phyloP scores from a whole-genome alignment of 2,888 invertebrate species.

The Crioceris asparagi region DNA sequence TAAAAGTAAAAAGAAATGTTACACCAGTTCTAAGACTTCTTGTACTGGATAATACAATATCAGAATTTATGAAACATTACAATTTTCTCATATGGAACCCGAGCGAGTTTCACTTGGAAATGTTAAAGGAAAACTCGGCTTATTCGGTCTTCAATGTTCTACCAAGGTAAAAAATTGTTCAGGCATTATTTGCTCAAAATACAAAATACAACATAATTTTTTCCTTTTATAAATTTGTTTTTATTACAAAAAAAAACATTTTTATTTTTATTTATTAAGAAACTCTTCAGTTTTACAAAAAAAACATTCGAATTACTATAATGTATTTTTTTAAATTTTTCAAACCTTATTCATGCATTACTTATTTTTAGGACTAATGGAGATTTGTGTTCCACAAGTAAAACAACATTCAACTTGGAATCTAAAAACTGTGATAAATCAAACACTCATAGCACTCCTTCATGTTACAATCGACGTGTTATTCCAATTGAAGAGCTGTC shows the following conservation, averaged over 20 bases:
- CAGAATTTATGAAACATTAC: no score
- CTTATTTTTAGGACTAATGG: conserved; percentile 23
- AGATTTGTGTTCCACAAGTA: conserved; percentile 23
- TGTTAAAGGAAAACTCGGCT: conserved; percentile 51
- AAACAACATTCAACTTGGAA: conserved; percentile 28
- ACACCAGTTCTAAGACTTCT: conserved; percentile 38
- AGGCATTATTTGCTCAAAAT: no score
- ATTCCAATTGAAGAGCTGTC: no score
- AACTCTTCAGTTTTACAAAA: background rate
- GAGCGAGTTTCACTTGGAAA: conserved; percentile 45
- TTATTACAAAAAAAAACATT: conserved; percentile 1
- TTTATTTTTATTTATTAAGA: background rate
- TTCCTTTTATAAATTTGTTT: background rate
- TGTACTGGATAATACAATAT: conserved; percentile 39
- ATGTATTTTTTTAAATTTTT: conserved; percentile 3
- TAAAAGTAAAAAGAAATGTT: conserved; percentile 32
- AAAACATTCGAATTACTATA: background rate
- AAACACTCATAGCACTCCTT: no score
- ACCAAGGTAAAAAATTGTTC: conserved; percentile 37
- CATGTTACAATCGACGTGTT: no score
- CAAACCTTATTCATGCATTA: background rate
- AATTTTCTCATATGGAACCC: conserved; percentile 64
- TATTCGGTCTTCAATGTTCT: conserved; percentile 51
- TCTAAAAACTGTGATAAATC: no score
- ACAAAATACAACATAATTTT: background rate